Base-by-base conservation (phyloP, 2,113 vertebrate species). In the Apistogramma diplotaenia region DNA sequence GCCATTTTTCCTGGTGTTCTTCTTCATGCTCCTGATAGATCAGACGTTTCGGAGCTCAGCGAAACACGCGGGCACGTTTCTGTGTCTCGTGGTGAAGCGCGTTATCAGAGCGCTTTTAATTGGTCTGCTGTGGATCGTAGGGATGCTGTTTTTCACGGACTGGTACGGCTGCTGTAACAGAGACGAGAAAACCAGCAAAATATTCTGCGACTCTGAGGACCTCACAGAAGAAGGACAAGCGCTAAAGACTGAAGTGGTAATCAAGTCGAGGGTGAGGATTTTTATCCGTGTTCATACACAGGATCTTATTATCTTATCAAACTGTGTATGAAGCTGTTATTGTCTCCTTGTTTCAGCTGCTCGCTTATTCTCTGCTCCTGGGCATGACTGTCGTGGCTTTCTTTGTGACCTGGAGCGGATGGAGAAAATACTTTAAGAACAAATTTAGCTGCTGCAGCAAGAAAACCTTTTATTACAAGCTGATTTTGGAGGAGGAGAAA, bases 121-220 rank as follows among this genome's bases (percentile, higher is more conserved):
- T 18, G 27, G 58, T 0, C 58, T 33, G 58, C 58, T 60, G 58
- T 60, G 29, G 58, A 19, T 59, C 11, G 29, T 59, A 59, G 57
- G 18, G 0, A 0, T 59, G 9, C 10, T 59, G 57, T 0, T 59
- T n/a, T 0, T 59, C 0, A 59, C 57, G 0, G 8, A 59, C 29
- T 59, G 57, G 57, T 59, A 59, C 33, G 29, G 57, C 27, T 59
- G 57, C 5, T 59, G 57, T 0, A 33, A 0, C 0, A 19, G 0
- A 33, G 57, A 59, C 19, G 3, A 59, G 33, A 29, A 0, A 1
- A 58, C 1, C 8, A 58, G 27, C 0, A 18, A 2, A 8, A 4
- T 58, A 4, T 58, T 31, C 56, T 27, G 25, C 0, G 0, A 18
- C 18, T 0, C 0, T 31, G 0, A 0, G 1, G 3, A 0, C 2